phyloP scores from a whole-genome alignment of 2,113 vertebrate genomes.

The Phyllostomus hastatus region DNA sequence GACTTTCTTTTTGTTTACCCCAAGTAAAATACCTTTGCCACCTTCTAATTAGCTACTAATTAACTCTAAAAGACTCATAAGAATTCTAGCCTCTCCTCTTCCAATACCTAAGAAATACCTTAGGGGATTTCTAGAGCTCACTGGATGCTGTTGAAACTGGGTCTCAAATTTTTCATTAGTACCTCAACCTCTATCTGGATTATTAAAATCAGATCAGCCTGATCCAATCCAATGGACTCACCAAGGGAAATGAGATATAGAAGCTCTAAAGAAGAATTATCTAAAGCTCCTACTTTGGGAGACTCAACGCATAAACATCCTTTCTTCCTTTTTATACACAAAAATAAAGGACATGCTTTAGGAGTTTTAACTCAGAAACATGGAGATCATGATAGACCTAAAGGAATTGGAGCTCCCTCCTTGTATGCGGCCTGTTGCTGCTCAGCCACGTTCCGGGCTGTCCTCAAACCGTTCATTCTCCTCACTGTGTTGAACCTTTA shows the following conservation, averaged over 20 bases:
- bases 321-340: not conserved
- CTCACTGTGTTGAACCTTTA: not conserved
- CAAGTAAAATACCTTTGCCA: not conserved
- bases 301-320: not conserved
- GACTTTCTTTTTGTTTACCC: not conserved
- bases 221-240: not conserved
- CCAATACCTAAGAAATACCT: not conserved
- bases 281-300: not conserved
- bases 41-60: not conserved
- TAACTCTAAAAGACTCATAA: not conserved
- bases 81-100: not conserved
- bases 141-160: not conserved
- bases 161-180: not conserved
- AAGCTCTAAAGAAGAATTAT: not conserved
- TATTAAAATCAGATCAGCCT: not conserved
- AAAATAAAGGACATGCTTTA: not conserved
- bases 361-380: not conserved
- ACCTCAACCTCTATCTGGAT: not conserved
- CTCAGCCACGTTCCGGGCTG: not conserved
- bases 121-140: not conserved
- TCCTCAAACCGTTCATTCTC: not conserved
- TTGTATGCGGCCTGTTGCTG: not conserved
- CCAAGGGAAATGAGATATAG: not conserved
- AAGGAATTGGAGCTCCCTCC: not conserved
- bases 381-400: not conserved